Percentiles rank a stretch among this genome's conserved stretches.
Evolutionary conservation across 2,888 invertebrate genomes (phyloP).

Genomic region (Prosapia bicincta): DNA sequence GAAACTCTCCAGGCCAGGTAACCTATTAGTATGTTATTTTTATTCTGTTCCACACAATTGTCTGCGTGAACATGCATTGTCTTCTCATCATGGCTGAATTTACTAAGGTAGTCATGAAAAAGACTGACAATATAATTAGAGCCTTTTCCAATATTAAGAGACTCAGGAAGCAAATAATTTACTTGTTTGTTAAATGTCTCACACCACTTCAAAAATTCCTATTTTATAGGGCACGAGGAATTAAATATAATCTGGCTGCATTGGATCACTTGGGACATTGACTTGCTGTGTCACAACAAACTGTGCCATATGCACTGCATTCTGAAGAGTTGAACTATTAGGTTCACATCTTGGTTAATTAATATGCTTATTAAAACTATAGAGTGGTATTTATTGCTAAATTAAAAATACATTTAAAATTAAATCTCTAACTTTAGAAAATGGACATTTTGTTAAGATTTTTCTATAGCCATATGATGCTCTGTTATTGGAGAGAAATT

Average conservation of each 20-base stretch:
- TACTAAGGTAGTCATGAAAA: constrained; percentile 8
- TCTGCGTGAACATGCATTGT: constrained; percentile 23
- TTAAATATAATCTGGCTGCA: constrained; percentile 30
- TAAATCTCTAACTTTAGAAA: no score
- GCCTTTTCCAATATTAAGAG: no score
- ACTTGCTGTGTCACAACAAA: constrained; percentile 32
- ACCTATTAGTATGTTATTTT: constrained; percentile 23
- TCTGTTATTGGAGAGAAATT: no score
- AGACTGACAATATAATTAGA: constrained; percentile 25
- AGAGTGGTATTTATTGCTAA: no score
- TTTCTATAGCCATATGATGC: no score
- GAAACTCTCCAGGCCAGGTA: neutral
- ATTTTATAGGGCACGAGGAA: constrained; percentile 31
- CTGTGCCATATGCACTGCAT: constrained; percentile 16
- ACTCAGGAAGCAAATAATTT: no score
- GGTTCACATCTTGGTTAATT: neutral
- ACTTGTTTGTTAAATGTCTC: constrained; percentile 27
- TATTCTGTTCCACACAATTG: constrained; percentile 30
- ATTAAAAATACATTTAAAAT: no score
- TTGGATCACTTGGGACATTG: constrained; percentile 28
- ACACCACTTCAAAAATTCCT: constrained; percentile 31
- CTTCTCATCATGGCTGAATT: neutral
- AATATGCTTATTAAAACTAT: no score
- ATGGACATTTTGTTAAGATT: no score
- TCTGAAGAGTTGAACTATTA: neutral